Percentiles rank a stretch among this genome's conserved stretches.
These are phyloP conservation scores for Gallinago paraguaiae DNA, from an alignment of 2,113 vertebrate genomes.

Conservation along the genomic window DNA sequence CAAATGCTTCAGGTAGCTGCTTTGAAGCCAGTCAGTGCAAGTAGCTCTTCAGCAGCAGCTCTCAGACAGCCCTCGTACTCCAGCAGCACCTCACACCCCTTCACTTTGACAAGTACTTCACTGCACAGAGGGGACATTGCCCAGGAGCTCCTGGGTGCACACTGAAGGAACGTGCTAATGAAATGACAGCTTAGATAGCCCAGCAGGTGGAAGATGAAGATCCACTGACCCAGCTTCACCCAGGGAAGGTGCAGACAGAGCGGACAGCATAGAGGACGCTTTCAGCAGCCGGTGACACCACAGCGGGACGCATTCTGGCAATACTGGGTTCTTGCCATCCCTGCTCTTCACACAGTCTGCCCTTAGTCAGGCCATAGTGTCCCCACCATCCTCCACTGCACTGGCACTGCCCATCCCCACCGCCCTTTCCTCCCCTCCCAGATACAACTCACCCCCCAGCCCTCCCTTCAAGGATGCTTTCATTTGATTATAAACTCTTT, in stretches of 20 bases:
- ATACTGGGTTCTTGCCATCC: background rate
- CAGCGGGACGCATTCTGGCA: background rate
- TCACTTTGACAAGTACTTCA: background rate
- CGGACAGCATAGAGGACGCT: background rate
- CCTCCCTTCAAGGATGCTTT: background rate
- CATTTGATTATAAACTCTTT: constrained; percentile 8
- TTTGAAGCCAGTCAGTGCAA: background rate
- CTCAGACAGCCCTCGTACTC: background rate
- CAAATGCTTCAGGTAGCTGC: background rate
- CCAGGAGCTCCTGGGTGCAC: background rate
- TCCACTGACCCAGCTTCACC: background rate
- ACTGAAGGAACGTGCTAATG: background rate
- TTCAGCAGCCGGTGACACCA: background rate
- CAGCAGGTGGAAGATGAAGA: background rate
- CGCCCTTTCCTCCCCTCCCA: background rate
- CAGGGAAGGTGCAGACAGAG: background rate
- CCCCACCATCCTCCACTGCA: background rate
- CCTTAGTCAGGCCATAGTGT: background rate
- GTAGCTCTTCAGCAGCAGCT: background rate
- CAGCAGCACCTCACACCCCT: background rate
- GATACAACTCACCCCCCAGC: background rate
- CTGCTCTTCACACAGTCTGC: background rate
- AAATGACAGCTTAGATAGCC: background rate
- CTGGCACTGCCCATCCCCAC: too few relatives aligned
- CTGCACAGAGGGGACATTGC: background rate